These are phyloP conservation scores for Marcusenius ussheri DNA, from an alignment of 2,113 vertebrate species.

Conservation along the genomic window DNA sequence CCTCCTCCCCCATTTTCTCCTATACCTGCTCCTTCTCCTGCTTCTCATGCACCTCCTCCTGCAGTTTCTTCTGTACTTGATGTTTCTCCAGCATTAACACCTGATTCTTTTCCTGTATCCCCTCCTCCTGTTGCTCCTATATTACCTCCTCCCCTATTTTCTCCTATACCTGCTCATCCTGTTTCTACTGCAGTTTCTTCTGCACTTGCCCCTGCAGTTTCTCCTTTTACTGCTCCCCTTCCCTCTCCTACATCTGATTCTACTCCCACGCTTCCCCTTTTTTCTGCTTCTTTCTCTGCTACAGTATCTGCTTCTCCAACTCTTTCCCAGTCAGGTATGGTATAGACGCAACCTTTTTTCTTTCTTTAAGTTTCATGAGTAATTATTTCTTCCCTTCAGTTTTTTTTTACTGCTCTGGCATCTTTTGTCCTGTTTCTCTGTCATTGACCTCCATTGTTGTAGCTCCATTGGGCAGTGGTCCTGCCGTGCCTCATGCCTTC, in stretches of 20 bases:
- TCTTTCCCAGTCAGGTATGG: not conserved
- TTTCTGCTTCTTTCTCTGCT: not conserved
- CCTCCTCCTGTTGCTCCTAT: not conserved
- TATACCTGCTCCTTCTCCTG: not conserved
- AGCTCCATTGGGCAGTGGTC: constrained; percentile 33
- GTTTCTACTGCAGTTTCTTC: not conserved
- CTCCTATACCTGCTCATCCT: not conserved
- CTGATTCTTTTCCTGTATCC: not conserved
- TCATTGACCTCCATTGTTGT: constrained; percentile 18
- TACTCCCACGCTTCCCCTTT: not conserved
- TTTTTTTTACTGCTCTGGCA: not conserved
- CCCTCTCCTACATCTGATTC: not conserved
- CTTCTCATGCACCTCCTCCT: not conserved
- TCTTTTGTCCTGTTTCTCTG: not conserved
- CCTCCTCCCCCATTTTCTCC: not conserved
- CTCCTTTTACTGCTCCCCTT: not conserved
- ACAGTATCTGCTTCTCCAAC: not conserved
- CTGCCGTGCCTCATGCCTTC: constrained; percentile 25
- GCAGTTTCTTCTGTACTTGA: not conserved
- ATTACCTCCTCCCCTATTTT: not conserved
- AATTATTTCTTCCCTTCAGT: not conserved
- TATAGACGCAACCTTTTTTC: not conserved
- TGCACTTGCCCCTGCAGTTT: not conserved
- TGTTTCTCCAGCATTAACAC: not conserved
- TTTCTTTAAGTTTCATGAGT: not conserved